These are phyloP conservation scores for Arge pagana DNA, from an alignment of 2,888 invertebrate species.

Conservation along the genomic window DNA sequence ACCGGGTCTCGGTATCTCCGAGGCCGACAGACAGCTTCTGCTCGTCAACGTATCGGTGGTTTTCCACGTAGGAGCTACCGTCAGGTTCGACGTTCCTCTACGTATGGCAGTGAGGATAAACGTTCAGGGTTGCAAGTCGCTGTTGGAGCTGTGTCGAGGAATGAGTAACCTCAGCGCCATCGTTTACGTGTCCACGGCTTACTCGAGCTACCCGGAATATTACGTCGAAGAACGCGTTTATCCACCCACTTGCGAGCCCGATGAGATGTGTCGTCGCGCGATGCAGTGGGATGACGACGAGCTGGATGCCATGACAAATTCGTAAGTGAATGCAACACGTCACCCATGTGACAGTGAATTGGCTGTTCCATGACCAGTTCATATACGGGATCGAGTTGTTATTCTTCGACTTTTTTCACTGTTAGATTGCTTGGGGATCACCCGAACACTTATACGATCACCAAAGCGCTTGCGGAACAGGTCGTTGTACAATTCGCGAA, in stretches of 20 bases:
- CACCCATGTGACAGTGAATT: no score
- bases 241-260: constrained; percentile 73
- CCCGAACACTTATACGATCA: no score
- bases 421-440: no score
- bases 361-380: no score
- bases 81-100: constrained; percentile 82
- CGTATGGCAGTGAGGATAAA: constrained; percentile 86
- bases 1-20: no score
- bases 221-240: constrained; percentile 81
- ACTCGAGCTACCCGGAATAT: neutral
- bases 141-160: constrained; percentile 75
- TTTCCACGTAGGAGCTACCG: constrained; percentile 74
- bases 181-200: neutral
- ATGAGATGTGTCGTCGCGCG: no score
- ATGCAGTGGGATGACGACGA: constrained; percentile 72
- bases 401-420: no score
- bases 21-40: no score
- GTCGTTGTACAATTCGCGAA: no score
- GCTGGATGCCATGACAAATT: constrained; percentile 62
- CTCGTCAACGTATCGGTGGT: constrained; percentile 73
- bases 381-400: no score
- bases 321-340: no score
- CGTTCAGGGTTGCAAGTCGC: constrained; percentile 81
- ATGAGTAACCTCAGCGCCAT: constrained; percentile 66
- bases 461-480: no score